Conservation (phyloP, 2,888 invertebrate species). For the Tinea trinotella region DNA sequence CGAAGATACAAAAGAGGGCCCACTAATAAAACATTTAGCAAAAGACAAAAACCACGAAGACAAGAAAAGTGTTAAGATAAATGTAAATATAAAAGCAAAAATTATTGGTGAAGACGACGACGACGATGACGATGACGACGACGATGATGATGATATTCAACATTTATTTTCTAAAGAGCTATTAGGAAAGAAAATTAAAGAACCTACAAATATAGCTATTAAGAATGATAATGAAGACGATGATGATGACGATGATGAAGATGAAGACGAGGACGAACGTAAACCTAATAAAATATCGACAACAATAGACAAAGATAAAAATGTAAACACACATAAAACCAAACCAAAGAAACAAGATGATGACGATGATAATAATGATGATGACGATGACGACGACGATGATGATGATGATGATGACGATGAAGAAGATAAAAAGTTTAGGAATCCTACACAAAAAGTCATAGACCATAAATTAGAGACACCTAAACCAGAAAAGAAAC, state of each 20-base stretch:
- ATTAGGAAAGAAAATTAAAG: neutral
- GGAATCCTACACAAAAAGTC: conserved; percentile 3
- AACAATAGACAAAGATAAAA: neutral
- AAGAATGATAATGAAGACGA: conserved; percentile 16
- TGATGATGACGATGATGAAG: conserved; percentile 20
- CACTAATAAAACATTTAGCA: neutral
- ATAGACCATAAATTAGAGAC: neutral
- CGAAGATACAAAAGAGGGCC: conserved; percentile 20
- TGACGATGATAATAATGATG: neutral
- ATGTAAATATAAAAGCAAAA: conserved; percentile 1
- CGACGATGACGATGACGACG: neutral
- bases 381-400: conserved; percentile 23
- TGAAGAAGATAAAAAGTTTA: conserved; percentile 12
- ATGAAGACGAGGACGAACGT: conserved; percentile 12
- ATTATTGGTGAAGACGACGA: neutral
- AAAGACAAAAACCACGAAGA: neutral
- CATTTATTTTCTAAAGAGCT: neutral
- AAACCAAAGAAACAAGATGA: neutral
- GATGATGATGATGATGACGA: conserved; percentile 19
- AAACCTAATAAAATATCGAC: conserved; percentile 6
- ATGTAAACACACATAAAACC: neutral
- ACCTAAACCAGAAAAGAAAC: neutral
- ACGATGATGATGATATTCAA: conserved; percentile 25
- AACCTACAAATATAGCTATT: conserved; percentile 22
- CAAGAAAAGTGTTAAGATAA: neutral